Conservation (phyloP, 2,888 invertebrate genomes). For the Ormyrus rosae region DNA sequence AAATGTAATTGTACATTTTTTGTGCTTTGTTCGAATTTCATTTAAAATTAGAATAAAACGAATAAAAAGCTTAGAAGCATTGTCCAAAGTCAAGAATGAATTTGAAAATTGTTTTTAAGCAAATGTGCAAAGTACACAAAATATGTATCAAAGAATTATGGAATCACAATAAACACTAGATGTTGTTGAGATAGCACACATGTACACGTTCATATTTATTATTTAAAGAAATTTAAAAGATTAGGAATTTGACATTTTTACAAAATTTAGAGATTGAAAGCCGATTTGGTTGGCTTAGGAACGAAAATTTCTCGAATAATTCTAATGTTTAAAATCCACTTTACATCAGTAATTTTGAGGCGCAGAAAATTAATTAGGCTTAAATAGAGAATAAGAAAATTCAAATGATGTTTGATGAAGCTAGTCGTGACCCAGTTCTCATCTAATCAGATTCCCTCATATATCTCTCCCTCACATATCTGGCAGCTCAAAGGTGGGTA, state of each 20-base stretch:
- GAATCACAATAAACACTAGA: slow-evolving; percentile 20
- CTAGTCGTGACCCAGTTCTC: no score
- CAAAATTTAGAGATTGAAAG: no score
- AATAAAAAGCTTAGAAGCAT: not conserved
- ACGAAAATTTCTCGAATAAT: no score
- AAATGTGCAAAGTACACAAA: slow-evolving; percentile 6
- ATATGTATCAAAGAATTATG: not conserved
- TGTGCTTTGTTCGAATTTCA: not conserved
- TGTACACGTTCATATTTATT: slow-evolving; percentile 23
- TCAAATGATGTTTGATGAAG: no score
- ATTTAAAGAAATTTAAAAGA: not conserved
- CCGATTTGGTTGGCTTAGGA: no score
- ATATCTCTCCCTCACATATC: not conserved
- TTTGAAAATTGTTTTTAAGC: slow-evolving; percentile 11
- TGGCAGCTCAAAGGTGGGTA: slow-evolving; percentile 9
- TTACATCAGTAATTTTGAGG: no score
- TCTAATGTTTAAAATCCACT: no score
- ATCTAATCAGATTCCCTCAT: no score
- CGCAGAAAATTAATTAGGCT: no score
- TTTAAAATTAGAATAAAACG: not conserved
- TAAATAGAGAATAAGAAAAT: no score
- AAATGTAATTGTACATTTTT: not conserved
- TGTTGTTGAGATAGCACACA: slow-evolving; percentile 37
- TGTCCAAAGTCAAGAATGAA: no score
- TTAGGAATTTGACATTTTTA: not conserved